Evolutionary conservation across 2,888 invertebrate genomes (phyloP).

Genomic region (Catocala sponsa): DNA sequence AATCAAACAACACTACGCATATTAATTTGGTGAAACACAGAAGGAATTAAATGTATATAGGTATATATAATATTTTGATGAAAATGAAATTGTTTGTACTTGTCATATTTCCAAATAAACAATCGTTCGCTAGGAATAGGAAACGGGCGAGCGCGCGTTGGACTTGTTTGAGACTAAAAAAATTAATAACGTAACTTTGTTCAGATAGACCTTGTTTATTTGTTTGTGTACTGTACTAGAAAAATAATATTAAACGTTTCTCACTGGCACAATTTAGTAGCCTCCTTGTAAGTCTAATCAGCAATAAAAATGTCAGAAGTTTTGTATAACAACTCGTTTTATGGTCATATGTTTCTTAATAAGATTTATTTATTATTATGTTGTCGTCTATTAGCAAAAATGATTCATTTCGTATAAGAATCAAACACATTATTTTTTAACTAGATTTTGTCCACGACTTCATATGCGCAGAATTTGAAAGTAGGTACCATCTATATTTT

Average conservation of each 20-base stretch:
- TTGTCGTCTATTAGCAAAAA: not conserved
- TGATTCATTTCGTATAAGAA: too few species aligned
- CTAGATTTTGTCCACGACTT: too few species aligned
- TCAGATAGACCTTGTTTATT: constrained; percentile 32
- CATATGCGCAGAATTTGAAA: too few species aligned
- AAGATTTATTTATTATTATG: too few species aligned
- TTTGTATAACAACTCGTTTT: constrained; percentile 18
- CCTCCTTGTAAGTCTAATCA: constrained; percentile 26
- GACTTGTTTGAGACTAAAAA: constrained; percentile 22
- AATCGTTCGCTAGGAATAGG: constrained; percentile 27
- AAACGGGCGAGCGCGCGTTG: not conserved
- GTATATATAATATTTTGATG: too few species aligned
- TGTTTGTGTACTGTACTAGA: constrained; percentile 41
- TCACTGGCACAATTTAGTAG: constrained; percentile 34
- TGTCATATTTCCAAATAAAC: constrained; percentile 13
- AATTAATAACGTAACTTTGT: constrained; percentile 36
- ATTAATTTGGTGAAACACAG: too few species aligned
- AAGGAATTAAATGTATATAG: too few species aligned
- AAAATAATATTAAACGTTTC: constrained; percentile 32
- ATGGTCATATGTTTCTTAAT: constrained; percentile 1
- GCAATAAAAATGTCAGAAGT: constrained; percentile 32
- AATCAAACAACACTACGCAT: too few species aligned
- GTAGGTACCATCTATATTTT: too few species aligned
- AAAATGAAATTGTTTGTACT: too few species aligned
- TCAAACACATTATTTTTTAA: too few species aligned